Evolutionary conservation across 2,888 invertebrate genomes (phyloP).

Genomic region (Cartodere bifasciata): DNA sequence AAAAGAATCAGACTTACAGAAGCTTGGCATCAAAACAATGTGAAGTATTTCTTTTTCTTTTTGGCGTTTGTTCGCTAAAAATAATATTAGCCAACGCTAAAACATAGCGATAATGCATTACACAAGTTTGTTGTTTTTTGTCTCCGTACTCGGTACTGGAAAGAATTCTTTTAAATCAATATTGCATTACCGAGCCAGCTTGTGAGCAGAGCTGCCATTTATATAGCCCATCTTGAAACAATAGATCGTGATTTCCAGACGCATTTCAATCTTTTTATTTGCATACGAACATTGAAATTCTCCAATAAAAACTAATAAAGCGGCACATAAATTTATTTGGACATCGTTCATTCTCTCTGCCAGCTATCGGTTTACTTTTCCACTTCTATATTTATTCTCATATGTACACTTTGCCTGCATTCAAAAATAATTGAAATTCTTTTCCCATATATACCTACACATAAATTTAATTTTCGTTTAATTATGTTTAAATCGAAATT

Average conservation of each 20-base stretch:
- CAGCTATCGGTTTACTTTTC: background rate
- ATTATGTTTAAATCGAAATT: too few relatives aligned
- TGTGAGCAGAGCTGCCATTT: slow-evolving; percentile 18
- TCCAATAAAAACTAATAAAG: slow-evolving; percentile 32
- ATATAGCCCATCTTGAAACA: slow-evolving; percentile 23
- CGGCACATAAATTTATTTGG: slow-evolving; percentile 25
- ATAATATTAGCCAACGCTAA: slow-evolving; percentile 31
- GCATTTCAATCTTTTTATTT: slow-evolving; percentile 29
- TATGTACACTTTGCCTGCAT: too few relatives aligned
- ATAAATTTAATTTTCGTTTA: too few relatives aligned
- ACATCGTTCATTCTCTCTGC: background rate
- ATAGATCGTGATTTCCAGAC: slow-evolving; percentile 26
- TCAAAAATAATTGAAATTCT: too few relatives aligned
- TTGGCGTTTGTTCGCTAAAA: slow-evolving; percentile 28
- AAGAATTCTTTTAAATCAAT: slow-evolving; percentile 27
- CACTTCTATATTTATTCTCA: too few relatives aligned
- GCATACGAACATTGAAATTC: slow-evolving; percentile 33
- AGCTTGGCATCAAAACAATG: slow-evolving; percentile 33
- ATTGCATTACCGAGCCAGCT: slow-evolving; percentile 22
- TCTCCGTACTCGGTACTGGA: slow-evolving; percentile 19
- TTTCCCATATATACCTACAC: too few relatives aligned
- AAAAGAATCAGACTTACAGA: slow-evolving; percentile 24
- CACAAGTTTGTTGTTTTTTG: slow-evolving; percentile 23
- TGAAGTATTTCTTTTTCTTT: slow-evolving; percentile 25
- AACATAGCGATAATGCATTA: slow-evolving; percentile 28